Evolutionary conservation across 2,113 vertebrate species (phyloP), one percentile per base, ranked within the genome.

Genomic region (Centropristis striata): DNA sequence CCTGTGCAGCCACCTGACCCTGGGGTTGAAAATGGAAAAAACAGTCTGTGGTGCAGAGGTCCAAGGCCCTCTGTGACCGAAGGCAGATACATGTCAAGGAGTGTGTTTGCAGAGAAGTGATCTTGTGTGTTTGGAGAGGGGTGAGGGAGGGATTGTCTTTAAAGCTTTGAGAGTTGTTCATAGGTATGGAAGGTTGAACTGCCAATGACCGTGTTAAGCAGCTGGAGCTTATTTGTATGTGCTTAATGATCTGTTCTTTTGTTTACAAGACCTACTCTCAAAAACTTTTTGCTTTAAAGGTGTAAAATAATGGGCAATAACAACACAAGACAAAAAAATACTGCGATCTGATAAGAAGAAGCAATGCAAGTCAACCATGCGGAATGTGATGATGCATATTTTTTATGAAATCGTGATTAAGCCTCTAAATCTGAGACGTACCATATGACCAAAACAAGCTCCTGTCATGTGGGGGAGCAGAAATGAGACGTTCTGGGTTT

Each of bases 1-100:
- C 10, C 12, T 0, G 0, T 15, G 1, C 36, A 32, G 53, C 23
- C 10, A 0, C 27, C 0, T 50, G n/a, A 67, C 51, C 59, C 44
- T 1, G 9, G 20, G 64, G 65, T n/a, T 25, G 37, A 0, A 63
- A 25, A 32, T 14, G 7, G 12, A 71, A 42, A 58, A 83, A 79
- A 2, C 9, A 18, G 50, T 8, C 46, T n/a, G 28, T 53, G 21
- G 36, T 1, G 4, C 54, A 21, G 67, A 67, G 59, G 46, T 57
- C 46, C 32, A 42, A 11, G 25, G n/a, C 42, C 60, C 20, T 25
- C 41, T 23, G 67, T 18, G 67, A 39, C 49, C 15, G 71, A 67
- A 47, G 57, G 72, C 60, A 77, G 63, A 77, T 61, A 79, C 86
- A 88, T 88, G 87, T 86, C 85, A 86, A 81, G 76, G 12, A 82